Conservation (phyloP, 2,797 vertebrate genomes). For the Artibeus lituratus region DNA sequence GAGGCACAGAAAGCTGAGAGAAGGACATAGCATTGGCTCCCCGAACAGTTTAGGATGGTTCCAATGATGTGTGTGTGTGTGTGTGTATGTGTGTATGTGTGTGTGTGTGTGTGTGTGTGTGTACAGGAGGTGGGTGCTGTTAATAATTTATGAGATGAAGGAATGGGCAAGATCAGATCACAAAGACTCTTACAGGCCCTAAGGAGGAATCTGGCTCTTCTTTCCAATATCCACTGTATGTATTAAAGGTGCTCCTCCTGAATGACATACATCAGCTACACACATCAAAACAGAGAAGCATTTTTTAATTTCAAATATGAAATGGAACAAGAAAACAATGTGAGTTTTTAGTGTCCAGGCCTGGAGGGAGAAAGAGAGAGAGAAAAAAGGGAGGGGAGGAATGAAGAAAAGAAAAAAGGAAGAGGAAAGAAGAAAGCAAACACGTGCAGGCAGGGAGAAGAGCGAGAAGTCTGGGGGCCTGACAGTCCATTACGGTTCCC, state of each 20-base stretch:
- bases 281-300: background rate
- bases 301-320: background rate
- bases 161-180: background rate
- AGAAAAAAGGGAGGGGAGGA: background rate
- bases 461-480: background rate
- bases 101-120: background rate
- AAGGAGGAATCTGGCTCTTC: background rate
- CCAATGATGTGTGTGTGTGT: background rate
- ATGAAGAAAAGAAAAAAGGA: background rate
- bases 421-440: background rate
- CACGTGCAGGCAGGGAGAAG: background rate
- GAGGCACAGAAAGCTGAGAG: background rate
- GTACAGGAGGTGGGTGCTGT: background rate
- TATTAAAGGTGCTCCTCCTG: background rate
- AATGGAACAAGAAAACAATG: background rate
- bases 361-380: background rate
- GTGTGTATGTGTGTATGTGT: background rate
- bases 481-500: no score
- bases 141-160: background rate
- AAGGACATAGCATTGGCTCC: background rate
- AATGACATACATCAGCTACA: background rate
- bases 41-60: background rate
- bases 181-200: background rate
- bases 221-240: background rate
- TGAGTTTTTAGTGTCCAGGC: background rate